Base-by-base conservation (phyloP, 2,888 invertebrate species). In the Pseudanteris insignis region DNA sequence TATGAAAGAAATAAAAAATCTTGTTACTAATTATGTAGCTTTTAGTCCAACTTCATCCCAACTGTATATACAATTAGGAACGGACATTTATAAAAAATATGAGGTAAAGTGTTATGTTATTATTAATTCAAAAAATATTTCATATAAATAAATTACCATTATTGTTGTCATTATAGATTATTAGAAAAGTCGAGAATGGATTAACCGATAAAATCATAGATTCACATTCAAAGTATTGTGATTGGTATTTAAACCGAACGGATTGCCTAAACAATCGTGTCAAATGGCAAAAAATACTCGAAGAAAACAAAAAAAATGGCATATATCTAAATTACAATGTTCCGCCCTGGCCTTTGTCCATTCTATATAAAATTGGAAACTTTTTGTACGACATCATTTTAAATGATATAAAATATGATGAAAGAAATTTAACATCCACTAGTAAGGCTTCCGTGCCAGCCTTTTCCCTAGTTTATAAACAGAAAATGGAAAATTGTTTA, bases 351-450 rank as follows among this genome's bases (percentile, higher is more conserved):
- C 88, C 89, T 0, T 75, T 82, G 7, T 83, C 85, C 55, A 84
- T 89, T 34, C 77, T 88, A 6, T 78, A 81, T 38, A 85, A 84
- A 30, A 82, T 96, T 36, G 96, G 96, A 26, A 89, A 89, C 70
- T 92, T 94, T 78, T 82, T 96, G 0, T 94, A 92, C 76, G 89
- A 91, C 67, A 91, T 96, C 32, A 87, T 96, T 8, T 85, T 94
- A 74, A 87, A 90, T 46, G 92, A 94, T 74, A 83, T 94, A 4
- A 92, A 93, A 81, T 86, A 96, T 38, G 88, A 94, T 76, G 84
- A 88, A 1, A 89, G 90, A 72, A 83, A 87, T 81, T 69, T 38
- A 79, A 81, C 70, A 0, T 64, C 66, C 6, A 60, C 34, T 75
- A 82, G 58, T 79, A 81, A 78, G 77, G 78, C 72, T 78, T 78